phyloP scores from a whole-genome alignment of 2,113 vertebrate species.

The Heliornis fulica region DNA sequence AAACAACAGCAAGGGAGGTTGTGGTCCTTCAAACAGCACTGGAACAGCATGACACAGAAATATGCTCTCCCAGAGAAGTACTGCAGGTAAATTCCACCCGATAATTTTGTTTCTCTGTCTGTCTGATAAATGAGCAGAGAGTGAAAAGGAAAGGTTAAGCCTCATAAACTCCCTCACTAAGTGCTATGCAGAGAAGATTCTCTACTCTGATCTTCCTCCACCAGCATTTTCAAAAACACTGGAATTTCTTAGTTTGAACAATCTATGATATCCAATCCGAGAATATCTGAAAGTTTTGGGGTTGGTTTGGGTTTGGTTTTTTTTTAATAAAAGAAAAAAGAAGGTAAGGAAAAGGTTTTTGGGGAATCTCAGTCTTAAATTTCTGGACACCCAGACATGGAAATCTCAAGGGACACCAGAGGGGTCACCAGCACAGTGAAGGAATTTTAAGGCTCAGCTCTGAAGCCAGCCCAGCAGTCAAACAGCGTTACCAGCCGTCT shows the following conservation, averaged over 20 bases:
- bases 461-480: not conserved
- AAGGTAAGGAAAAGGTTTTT: no score
- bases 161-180: not conserved
- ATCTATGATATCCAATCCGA: not conserved
- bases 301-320: not conserved
- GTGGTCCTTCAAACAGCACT: not conserved
- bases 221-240: not conserved
- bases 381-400: not conserved
- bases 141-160: not conserved
- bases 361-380: not conserved
- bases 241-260: not conserved
- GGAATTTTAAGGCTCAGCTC: not conserved
- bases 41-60: not conserved
- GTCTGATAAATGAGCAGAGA: not conserved
- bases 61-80: not conserved
- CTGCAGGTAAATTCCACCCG: not conserved
- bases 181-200: not conserved
- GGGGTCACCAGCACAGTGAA: not conserved
- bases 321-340: not conserved
- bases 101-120: not conserved
- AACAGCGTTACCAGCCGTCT: rapidly evolving
- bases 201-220: not conserved
- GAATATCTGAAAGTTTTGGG: not conserved
- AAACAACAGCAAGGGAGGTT: rapidly evolving
- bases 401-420: not conserved